Conservation (phyloP, 2,888 invertebrate genomes). For the Thymelicus acteon region DNA sequence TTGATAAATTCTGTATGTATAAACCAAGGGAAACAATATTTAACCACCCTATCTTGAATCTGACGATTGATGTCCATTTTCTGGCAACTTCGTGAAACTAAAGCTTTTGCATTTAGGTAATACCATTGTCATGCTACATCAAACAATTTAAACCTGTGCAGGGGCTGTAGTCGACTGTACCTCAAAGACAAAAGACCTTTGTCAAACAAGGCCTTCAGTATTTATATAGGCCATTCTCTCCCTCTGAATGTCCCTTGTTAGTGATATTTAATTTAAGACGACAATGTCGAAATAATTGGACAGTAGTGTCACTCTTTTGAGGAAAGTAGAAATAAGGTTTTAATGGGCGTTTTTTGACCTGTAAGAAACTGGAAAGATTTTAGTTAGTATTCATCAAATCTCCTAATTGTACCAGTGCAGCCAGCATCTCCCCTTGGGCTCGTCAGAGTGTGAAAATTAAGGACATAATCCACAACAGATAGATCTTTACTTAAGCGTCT, state of each 20-base stretch:
- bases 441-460: too few species aligned
- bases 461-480: too few species aligned
- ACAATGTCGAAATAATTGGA: slow-evolving; percentile 13
- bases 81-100: background rate
- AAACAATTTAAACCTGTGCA: slow-evolving; percentile 1
- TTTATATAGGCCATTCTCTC: slow-evolving; percentile 9
- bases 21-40: too few species aligned
- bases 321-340: background rate
- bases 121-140: background rate
- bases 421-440: too few species aligned
- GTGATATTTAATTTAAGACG: slow-evolving; percentile 14
- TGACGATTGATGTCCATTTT: too few species aligned
- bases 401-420: background rate
- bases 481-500: too few species aligned
- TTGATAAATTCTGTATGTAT: too few species aligned
- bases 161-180: background rate
- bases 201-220: slow-evolving; percentile 8
- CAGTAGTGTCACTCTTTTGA: slow-evolving; percentile 7
- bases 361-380: background rate
- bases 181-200: slow-evolving; percentile 10
- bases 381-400: background rate
- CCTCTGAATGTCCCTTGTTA: slow-evolving; percentile 9
- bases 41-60: too few species aligned
- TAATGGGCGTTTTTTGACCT: background rate
- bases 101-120: background rate